These are phyloP conservation scores for Pyrocephalus nanus DNA, from an alignment of 2,797 vertebrate species.

Conservation along the genomic window DNA sequence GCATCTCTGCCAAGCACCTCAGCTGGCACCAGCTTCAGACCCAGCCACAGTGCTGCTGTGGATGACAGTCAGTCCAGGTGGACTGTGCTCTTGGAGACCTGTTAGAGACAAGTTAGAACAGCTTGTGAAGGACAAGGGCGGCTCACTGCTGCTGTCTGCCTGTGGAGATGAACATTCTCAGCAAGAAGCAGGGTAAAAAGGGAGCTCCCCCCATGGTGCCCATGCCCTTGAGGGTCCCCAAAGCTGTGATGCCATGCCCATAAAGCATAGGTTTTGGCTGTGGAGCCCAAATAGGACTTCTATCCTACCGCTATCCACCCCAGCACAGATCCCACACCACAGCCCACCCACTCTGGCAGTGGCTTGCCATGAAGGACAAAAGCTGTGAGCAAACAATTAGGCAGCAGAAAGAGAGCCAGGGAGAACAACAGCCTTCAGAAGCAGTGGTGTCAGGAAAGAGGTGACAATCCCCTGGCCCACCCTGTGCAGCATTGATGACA, in stretches of 20 bases:
- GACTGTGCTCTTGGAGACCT: not conserved
- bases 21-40: not conserved
- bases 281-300: not conserved
- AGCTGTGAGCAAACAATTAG: not conserved
- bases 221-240: not conserved
- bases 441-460: not conserved
- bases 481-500: not conserved
- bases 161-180: not conserved
- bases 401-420: not conserved
- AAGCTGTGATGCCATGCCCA: not conserved
- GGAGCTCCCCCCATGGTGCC: not conserved
- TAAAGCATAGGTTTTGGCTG: not conserved
- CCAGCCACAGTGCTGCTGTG: not conserved
- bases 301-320: not conserved
- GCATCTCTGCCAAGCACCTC: not conserved
- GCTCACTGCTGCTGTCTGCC: not conserved
- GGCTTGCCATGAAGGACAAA: not conserved
- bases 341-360: not conserved
- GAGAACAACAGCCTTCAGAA: not conserved
- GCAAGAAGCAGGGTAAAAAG: not conserved
- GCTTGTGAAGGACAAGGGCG: not conserved
- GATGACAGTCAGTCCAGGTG: not conserved
- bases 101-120: not conserved
- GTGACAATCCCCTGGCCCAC: not conserved
- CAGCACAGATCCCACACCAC: not conserved